phyloP scores from a whole-genome alignment of 2,113 vertebrate species.

The Notarius lentiginosus region DNA sequence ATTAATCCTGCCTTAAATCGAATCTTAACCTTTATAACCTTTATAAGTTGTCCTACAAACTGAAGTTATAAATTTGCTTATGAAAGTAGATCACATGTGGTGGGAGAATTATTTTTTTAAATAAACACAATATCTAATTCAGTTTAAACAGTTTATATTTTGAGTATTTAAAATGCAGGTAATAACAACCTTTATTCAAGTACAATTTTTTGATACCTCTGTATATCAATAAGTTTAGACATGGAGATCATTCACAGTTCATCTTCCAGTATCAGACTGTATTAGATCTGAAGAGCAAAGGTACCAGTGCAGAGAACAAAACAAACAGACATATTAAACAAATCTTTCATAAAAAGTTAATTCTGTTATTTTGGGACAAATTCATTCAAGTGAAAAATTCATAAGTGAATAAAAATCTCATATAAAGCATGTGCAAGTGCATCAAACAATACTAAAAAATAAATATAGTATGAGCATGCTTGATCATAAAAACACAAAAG shows the following conservation, averaged over 20 bases:
- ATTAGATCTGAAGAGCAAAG: constrained; percentile 7
- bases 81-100: too few relatives aligned
- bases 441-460: constrained; percentile 21
- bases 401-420: background rate
- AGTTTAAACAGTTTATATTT: background rate
- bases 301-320: constrained; percentile 8
- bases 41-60: too few relatives aligned
- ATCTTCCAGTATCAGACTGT: background rate
- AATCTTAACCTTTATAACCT: too few relatives aligned
- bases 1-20: too few relatives aligned
- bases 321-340: background rate
- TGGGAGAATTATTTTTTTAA: too few relatives aligned
- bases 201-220: background rate
- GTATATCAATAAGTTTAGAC: background rate
- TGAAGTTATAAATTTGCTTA: too few relatives aligned
- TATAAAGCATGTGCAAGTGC: constrained; percentile 34
- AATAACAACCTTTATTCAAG: background rate
- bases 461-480: constrained; percentile 24
- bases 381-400: constrained; percentile 12
- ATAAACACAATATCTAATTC: too few relatives aligned
- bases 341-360: background rate
- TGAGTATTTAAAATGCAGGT: background rate
- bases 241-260: background rate
- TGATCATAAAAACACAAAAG: background rate
- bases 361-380: constrained; percentile 1